Conservation (phyloP, 2,888 invertebrate species). For the Drosophila kuntzei region DNA sequence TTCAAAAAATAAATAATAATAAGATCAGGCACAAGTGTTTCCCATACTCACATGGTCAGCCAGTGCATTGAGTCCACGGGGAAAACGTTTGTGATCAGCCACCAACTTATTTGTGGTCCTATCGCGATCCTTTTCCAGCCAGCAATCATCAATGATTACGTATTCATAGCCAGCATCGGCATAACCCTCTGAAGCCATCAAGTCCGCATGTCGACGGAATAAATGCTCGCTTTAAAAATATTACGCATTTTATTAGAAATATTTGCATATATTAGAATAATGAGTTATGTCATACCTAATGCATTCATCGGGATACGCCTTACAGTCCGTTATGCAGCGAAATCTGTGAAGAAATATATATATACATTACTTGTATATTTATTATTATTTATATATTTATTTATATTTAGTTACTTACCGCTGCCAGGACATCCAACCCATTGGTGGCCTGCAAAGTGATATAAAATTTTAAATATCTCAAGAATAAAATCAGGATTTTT, state of each 20-base stretch:
- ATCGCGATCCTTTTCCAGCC: slow-evolving; percentile 89
- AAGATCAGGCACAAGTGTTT: neutral
- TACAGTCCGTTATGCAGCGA: slow-evolving; percentile 88
- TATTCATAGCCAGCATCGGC: slow-evolving; percentile 90
- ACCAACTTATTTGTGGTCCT: slow-evolving; percentile 87
- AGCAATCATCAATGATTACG: slow-evolving; percentile 91
- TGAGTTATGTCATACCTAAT: slow-evolving; percentile 86
- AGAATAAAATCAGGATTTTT: no score
- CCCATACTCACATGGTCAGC: slow-evolving; percentile 89
- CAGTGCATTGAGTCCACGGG: slow-evolving; percentile 89
- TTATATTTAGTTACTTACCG: slow-evolving; percentile 74
- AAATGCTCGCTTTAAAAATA: slow-evolving; percentile 87
- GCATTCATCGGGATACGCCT: slow-evolving; percentile 88
- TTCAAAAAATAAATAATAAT: no score
- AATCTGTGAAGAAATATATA: slow-evolving; percentile 76
- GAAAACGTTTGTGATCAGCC: slow-evolving; percentile 89
- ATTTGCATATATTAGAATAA: neutral
- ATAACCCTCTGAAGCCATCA: slow-evolving; percentile 89
- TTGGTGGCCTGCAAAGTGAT: slow-evolving; percentile 87
- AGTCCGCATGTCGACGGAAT: slow-evolving; percentile 88
- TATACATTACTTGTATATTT: no score
- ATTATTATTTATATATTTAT: no score
- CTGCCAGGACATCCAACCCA: slow-evolving; percentile 90
- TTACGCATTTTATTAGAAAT: neutral
- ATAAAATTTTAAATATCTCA: no score